Base-by-base conservation (phyloP, 2,797 vertebrate genomes). In the Ctenochaetus hawaiiensis region DNA sequence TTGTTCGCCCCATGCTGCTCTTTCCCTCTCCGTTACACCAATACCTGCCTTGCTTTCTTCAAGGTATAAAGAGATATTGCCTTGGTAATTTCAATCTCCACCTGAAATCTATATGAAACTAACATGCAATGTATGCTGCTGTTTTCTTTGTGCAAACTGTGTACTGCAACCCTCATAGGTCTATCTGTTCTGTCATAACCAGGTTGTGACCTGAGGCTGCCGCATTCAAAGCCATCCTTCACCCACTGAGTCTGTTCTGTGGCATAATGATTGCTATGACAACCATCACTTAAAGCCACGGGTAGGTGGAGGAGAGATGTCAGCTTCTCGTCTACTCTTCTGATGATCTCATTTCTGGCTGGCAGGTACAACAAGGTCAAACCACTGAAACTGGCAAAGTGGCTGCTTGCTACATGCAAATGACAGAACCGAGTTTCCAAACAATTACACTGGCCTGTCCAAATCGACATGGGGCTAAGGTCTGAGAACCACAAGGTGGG, bases 191-290 rank as follows among this genome's bases (percentile, higher is more conserved):
- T 77, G 89, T 86, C 90, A 93, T 90, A 93, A 93, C 93, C 93
- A 93, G 94, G 94, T 94, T 93, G 87, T 93, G 91, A 93, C 90
- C 93, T 17, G 85, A 91, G 89, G 91, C 91, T 91, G 93, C 88
- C 71, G 91, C 92, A 93, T 94, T 94, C 92, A 92, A 92, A 92
- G 91, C 86, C 87, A 92, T 92, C 93, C 89, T 90, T 93, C 94
- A 93, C 92, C 91, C 89, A 90, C 91, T 65, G 91, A 93, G 91
- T 91, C 90, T 89, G 89, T 91, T 92, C 91, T 87, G 91, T 91
- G 88, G 91, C 92, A 91, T 93, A 93, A 94, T 93, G 91, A 95
- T 95, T 93, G 94, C 94, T 95, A 95, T 96, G 95, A 95, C 95
- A 95, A 95, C 94, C 92, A 93, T 92, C 93, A 94, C 93, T 94